Conservation (phyloP, 2,888 invertebrate genomes). For the Calliphora vomitoria region DNA sequence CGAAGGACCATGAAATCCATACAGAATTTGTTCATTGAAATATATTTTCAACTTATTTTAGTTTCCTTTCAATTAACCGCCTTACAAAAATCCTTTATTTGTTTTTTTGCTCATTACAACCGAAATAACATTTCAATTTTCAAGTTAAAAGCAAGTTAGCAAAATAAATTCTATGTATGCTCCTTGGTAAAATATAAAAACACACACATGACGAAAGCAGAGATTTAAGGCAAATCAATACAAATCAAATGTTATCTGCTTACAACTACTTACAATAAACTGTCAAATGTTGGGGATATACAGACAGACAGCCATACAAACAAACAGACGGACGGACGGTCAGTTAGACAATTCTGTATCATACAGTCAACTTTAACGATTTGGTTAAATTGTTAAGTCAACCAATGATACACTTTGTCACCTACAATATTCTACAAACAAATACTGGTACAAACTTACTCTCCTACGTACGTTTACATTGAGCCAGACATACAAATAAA, state of each 20-base stretch:
- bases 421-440: slow-evolving; percentile 33
- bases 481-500: slow-evolving; percentile 18
- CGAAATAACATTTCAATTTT: slow-evolving; percentile 11
- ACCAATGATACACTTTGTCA: slow-evolving; percentile 55
- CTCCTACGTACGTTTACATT: not conserved
- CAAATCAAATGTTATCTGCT: slow-evolving; percentile 52
- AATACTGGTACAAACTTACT: slow-evolving; percentile 1
- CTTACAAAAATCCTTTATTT: not conserved
- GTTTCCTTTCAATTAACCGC: slow-evolving; percentile 1
- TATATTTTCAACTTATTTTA: not conserved
- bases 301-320: not conserved
- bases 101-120: not conserved
- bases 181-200: not conserved
- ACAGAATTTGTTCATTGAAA: no score
- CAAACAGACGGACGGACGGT: not conserved
- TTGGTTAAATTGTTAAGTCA: slow-evolving; percentile 50
- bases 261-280: slow-evolving; percentile 3
- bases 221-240: slow-evolving; percentile 48
- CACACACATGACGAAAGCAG: not conserved
- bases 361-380: slow-evolving; percentile 31
- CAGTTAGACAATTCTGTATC: not conserved
- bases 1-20: no score
- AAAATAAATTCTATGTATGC: not conserved
- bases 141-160: not conserved
- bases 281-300: not conserved